Evolutionary conservation across 1,140 invertebrate genomes (phyloP).

Genomic region (Planococcus citri): DNA sequence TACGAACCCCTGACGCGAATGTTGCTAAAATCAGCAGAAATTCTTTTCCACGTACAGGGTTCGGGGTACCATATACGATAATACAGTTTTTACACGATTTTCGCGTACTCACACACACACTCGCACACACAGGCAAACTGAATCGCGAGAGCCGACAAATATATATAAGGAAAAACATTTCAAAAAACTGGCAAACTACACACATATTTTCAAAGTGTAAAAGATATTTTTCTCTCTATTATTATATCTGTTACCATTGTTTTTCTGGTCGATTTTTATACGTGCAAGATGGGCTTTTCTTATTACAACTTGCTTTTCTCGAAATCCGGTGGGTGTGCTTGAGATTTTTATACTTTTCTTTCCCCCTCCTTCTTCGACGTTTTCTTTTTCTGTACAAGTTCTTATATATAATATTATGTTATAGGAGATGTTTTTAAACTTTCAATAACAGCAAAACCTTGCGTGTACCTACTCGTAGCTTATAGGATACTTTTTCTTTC

Average conservation of each 20-base stretch:
- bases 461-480: too few species aligned
- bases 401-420: too few species aligned
- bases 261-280: slow-evolving; percentile 12
- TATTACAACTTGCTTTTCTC: too few species aligned
- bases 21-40: slow-evolving; percentile 1
- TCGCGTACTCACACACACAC: neutral
- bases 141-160: neutral
- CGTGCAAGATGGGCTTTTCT: neutral
- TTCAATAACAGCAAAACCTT: too few species aligned
- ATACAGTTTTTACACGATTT: neutral
- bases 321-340: too few species aligned
- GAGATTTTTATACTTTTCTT: too few species aligned
- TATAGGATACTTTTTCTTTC: too few species aligned
- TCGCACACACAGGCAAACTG: neutral
- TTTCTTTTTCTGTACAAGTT: too few species aligned
- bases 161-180: slow-evolving; percentile 9
- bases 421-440: too few species aligned
- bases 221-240: slow-evolving; percentile 11
- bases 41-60: neutral
- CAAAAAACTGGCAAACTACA: neutral
- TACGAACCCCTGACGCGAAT: neutral
- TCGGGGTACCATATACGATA: neutral
- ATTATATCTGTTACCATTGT: slow-evolving; percentile 9
- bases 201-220: slow-evolving; percentile 1
- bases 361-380: too few species aligned